phyloP scores from a whole-genome alignment of 1,140 invertebrate genomes.

The Pollicipes pollicipes region DNA sequence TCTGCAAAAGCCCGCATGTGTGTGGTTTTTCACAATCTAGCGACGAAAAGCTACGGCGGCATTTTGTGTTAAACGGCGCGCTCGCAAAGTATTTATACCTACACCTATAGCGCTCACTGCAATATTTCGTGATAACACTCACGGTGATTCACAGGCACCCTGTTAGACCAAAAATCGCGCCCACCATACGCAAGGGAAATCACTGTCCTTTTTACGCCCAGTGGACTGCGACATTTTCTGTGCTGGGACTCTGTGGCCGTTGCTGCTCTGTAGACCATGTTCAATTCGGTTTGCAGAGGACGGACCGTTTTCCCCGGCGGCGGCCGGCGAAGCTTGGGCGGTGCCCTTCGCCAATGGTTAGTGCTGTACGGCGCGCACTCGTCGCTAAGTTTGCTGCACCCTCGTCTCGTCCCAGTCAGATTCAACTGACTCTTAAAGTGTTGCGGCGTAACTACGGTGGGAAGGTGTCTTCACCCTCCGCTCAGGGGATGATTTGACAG shows the following conservation, averaged over 20 bases:
- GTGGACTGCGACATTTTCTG: neutral
- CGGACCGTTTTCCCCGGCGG: neutral
- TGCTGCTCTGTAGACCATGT: neutral
- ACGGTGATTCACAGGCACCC: no score
- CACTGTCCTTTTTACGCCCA: neutral
- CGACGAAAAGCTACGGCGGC: neutral
- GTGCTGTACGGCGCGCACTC: neutral
- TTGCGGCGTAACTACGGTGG: no score
- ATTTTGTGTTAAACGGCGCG: neutral
- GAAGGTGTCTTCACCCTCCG: no score
- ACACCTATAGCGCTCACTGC: neutral
- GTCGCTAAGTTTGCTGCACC: no score
- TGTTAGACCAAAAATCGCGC: no score
- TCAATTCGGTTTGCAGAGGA: neutral
- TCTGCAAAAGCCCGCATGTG: neutral
- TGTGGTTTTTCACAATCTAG: neutral
- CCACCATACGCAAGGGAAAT: no score
- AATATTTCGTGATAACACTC: no score
- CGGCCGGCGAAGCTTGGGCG: neutral
- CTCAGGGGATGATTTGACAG: no score
- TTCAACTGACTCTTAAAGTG: no score
- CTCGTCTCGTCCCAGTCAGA: no score
- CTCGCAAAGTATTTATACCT: neutral
- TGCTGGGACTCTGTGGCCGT: no score
- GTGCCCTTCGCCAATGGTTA: neutral